Evolutionary conservation across 2,888 invertebrate species (phyloP).

Genomic region (Thalpophila matura): DNA sequence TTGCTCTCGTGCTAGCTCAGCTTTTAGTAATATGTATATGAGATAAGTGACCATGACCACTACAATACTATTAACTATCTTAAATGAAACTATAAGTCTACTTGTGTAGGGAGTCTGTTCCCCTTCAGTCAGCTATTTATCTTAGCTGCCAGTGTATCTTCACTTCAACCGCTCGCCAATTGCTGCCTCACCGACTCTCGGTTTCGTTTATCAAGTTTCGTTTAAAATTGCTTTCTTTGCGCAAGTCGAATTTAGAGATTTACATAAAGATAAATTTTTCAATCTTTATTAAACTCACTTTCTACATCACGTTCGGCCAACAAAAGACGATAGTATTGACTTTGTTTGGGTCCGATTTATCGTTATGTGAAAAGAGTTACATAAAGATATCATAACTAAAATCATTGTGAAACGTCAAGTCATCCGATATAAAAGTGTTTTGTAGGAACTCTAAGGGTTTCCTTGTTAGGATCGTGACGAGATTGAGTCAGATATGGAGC

Average conservation of each 20-base stretch:
- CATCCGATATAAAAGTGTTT: conserved; percentile 78
- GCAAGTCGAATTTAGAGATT: conserved; percentile 56
- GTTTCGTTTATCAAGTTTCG: conserved; percentile 73
- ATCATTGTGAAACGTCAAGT: conserved; percentile 71
- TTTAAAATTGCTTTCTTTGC: conserved; percentile 76
- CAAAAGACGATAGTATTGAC: conserved; percentile 64
- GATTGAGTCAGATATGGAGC: conserved; percentile 78
- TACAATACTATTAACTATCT: too few species aligned
- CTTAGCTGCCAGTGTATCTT: conserved; percentile 43
- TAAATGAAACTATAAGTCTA: neutral
- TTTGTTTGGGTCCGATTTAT: conserved; percentile 62
- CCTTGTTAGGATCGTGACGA: conserved; percentile 84
- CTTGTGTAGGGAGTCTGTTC: conserved; percentile 1
- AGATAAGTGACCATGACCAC: too few species aligned
- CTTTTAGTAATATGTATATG: too few species aligned
- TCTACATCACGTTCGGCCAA: conserved; percentile 75
- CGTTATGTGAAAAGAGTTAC: conserved; percentile 62
- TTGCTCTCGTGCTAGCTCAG: too few species aligned
- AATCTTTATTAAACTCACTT: conserved; percentile 76
- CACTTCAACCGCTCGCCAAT: conserved; percentile 60
- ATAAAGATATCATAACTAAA: conserved; percentile 73
- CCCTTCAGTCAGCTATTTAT: conserved; percentile 33
- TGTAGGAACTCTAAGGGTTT: conserved; percentile 72
- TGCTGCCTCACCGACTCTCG: conserved; percentile 75
- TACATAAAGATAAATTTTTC: conserved; percentile 67